Evolutionary conservation across 37 sponge, comb jelly and placozoan species (phyloP).

Genomic region (Hexactinellida sp.): DNA sequence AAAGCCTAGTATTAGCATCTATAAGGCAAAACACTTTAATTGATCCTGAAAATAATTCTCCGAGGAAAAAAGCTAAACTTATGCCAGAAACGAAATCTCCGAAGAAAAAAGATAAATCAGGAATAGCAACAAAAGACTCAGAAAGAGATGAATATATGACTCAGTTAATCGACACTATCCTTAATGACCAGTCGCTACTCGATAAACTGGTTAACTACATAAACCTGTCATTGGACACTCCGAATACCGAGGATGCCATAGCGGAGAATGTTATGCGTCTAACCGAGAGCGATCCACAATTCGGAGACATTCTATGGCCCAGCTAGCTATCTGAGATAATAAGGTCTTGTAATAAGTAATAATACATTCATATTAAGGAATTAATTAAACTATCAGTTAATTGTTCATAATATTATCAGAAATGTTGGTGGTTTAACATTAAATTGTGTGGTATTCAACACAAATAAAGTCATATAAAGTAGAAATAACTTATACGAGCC

Average conservation of each 20-base stretch:
- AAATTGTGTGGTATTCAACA: too few relatives aligned
- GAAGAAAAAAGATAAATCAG: background rate
- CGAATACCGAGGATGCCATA: background rate
- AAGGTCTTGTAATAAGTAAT: too few relatives aligned
- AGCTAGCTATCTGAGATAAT: too few relatives aligned
- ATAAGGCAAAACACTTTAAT: background rate
- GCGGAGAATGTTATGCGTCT: background rate
- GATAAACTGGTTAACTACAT: slow-evolving; percentile 9
- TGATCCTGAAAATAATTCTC: background rate
- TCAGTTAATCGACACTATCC: background rate
- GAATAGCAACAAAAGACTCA: background rate
- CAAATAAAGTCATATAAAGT: too few relatives aligned
- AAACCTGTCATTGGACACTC: background rate
- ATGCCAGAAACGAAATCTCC: background rate
- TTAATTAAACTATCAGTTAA: too few relatives aligned
- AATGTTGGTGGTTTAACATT: too few relatives aligned
- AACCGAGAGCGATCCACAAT: background rate
- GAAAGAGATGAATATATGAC: slow-evolving; percentile 4
- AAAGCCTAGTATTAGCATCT: background rate
- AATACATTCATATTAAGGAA: too few relatives aligned
- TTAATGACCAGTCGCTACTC: background rate
- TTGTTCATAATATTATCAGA: too few relatives aligned
- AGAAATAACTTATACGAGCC: too few relatives aligned
- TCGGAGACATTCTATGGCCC: background rate
- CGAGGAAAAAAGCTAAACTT: background rate